These are phyloP conservation scores for Triplophysa yarkandensis DNA, from an alignment of 2,797 vertebrate genomes.

Conservation along the genomic window DNA sequence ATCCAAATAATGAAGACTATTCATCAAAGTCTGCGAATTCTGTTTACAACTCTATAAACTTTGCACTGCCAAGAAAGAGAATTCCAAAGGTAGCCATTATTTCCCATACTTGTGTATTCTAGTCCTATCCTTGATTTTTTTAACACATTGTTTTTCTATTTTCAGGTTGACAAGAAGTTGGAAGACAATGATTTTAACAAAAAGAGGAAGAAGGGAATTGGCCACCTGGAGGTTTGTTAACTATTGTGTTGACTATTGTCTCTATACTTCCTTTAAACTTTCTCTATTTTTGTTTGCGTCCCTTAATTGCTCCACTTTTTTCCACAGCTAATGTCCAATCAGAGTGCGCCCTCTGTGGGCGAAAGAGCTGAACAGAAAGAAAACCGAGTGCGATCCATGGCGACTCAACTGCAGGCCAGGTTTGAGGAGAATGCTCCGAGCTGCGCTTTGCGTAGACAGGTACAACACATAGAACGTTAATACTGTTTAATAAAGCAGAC, in stretches of 20 bases:
- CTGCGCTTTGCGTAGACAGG: constrained; percentile 74
- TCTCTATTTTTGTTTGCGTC: background rate
- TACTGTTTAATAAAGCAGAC: background rate
- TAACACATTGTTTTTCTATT: background rate
- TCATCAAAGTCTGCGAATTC: constrained; percentile 71
- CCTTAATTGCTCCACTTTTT: constrained; percentile 11
- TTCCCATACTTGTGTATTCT: too few relatives aligned
- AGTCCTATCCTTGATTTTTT: background rate
- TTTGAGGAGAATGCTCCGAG: constrained; percentile 87
- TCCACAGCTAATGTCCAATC: constrained; percentile 75
- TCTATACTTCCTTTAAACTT: background rate
- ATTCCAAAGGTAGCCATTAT: constrained; percentile 80
- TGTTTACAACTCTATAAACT: constrained; percentile 76
- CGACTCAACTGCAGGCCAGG: constrained; percentile 90
- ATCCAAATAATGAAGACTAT: constrained; percentile 74
- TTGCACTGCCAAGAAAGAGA: constrained; percentile 84
- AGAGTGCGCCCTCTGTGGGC: constrained; percentile 70
- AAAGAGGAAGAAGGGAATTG: constrained; percentile 80
- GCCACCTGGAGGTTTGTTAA: constrained; percentile 79
- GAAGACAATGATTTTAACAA: constrained; percentile 87
- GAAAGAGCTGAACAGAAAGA: constrained; percentile 78
- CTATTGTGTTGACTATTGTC: background rate
- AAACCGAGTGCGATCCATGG: constrained; percentile 94
- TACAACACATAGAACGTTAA: constrained; percentile 58
- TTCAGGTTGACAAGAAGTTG: constrained; percentile 79